Conservation (phyloP, 1,140 invertebrate species). For the Drosophila athabasca region DNA sequence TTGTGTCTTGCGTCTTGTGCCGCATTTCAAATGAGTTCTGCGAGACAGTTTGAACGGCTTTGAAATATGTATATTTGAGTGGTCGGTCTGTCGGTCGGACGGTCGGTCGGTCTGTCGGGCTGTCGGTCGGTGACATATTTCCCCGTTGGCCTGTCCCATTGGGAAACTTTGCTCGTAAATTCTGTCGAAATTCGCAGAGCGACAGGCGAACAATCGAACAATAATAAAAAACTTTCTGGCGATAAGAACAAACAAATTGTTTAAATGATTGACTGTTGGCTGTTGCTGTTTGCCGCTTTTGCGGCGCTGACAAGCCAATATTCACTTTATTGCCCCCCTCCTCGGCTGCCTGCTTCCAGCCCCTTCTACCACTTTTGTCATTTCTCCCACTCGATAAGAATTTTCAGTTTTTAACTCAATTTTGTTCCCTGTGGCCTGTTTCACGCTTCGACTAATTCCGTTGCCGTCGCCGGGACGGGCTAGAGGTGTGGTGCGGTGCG, state of each 20-base stretch:
- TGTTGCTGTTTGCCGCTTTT: slow-evolving; percentile 20
- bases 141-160: not conserved
- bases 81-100: not conserved
- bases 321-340: slow-evolving; percentile 17
- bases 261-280: slow-evolving; percentile 36
- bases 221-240: slow-evolving; percentile 36
- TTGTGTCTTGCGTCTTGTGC: slow-evolving; percentile 13
- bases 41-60: slow-evolving; percentile 22
- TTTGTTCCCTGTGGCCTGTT: slow-evolving; percentile 35
- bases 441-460: slow-evolving; percentile 59
- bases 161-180: slow-evolving; percentile 33
- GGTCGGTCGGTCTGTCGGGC: not conserved
- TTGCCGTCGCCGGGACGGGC: not conserved
- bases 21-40: slow-evolving; percentile 55
- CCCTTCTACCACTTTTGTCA: not conserved
- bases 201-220: slow-evolving; percentile 20
- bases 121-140: slow-evolving; percentile 18
- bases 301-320: slow-evolving; percentile 52
- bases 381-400: slow-evolving; percentile 29
- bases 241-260: slow-evolving; percentile 47
- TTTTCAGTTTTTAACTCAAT: slow-evolving; percentile 41
- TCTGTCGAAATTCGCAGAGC: not conserved
- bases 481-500: too few relatives aligned
- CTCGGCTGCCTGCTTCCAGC: not conserved
- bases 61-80: slow-evolving; percentile 13